phyloP scores from a whole-genome alignment of 1,140 invertebrate genomes.

The Megalopta genalis region DNA sequence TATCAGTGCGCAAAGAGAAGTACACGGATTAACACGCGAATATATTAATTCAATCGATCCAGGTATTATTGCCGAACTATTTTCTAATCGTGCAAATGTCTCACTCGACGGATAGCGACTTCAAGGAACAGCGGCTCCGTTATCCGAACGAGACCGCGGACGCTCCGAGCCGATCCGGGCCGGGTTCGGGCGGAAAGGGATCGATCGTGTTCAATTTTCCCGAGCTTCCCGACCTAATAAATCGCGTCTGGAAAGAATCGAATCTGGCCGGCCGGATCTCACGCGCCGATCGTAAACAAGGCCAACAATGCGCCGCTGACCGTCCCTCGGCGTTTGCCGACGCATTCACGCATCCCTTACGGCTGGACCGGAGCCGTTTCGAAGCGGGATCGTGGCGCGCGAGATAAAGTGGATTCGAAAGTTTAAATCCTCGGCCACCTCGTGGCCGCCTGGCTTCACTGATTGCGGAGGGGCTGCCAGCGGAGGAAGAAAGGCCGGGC shows the following conservation, averaged over 20 bases:
- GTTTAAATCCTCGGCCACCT: slow-evolving; percentile 73
- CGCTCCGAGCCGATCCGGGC: no score
- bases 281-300: slow-evolving; percentile 78
- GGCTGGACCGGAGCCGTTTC: slow-evolving; percentile 42
- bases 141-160: no score
- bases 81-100: no score
- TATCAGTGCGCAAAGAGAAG: no score
- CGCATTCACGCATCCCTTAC: slow-evolving; percentile 61
- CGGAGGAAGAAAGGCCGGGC: slow-evolving; percentile 37
- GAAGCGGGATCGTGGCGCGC: slow-evolving; percentile 64
- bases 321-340: slow-evolving; percentile 60
- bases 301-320: slow-evolving; percentile 77
- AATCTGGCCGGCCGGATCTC: slow-evolving; percentile 74
- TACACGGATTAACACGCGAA: no score
- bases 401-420: slow-evolving; percentile 79
- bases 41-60: no score
- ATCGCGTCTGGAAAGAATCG: slow-evolving; percentile 66
- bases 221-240: slow-evolving; percentile 53
- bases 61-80: no score
- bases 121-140: no score
- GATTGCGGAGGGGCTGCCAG: background rate
- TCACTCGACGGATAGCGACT: no score
- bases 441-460: slow-evolving; percentile 47
- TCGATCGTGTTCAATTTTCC: slow-evolving; percentile 45
- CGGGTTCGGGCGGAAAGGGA: background rate